Evolutionary conservation across 2,888 invertebrate genomes (phyloP), one percentile per base, ranked within the genome.

Genomic region (Drosophila maculinotata): DNA sequence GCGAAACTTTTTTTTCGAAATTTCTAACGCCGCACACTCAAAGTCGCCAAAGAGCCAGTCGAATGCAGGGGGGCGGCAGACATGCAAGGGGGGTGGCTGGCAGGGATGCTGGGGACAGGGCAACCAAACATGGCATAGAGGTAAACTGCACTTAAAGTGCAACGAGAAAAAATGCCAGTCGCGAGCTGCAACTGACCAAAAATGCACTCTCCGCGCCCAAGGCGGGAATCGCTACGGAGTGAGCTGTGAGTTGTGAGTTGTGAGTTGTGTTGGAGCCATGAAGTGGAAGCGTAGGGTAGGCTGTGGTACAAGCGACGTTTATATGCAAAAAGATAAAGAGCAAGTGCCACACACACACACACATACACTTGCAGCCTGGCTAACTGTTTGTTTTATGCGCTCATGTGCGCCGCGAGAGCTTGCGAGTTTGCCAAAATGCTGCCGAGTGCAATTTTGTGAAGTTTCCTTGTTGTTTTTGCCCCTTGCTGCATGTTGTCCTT

Each of bases 131-230:
- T 59, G 66, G 60, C 81, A 74, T 81, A 81, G 81, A 81, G 81
- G 82, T 82, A 81, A 89, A 87, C 74, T 89, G 89, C 89, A 89
- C 89, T 88, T 84, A 84, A 89, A 89, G 79, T 89, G 89, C 88
- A 89, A 67, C 79, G 79, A 87, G 77, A 85, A 87, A 87, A 85
- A 77, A 87, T 66, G 67, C 69, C 66, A 76, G 74, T 70, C 79
- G 79, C 69, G 70, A 63, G 25, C 79, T 72, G 79, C 73, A 85
- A 81, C 84, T 81, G 76, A 87, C 87, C 84, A 83, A 87, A 82
- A 89, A 88, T 87, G 88, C 88, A 87, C 71, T 87, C 75, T 58
- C 75, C 56, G 51, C 51, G 56, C 69, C 76, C 71, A 80, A 69
- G 65, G 58, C 38, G 60, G 59, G 48, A 23, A 51, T 35, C 42